Percentiles rank a stretch among this genome's conserved stretches.
phyloP scores from a whole-genome alignment of 2,888 invertebrate genomes.

The Podotricha telesiphe region DNA sequence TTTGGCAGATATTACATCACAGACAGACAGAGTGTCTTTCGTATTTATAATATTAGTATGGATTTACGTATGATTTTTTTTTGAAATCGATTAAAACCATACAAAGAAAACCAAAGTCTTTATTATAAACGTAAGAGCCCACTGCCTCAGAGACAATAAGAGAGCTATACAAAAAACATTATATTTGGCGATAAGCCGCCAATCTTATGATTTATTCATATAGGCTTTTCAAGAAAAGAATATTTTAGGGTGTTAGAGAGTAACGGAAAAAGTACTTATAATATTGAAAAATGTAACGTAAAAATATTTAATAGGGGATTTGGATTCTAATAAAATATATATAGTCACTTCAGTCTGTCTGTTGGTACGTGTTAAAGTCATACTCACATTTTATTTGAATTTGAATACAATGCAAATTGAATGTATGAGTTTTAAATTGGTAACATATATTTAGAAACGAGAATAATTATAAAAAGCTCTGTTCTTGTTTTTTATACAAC shows the following conservation, averaged over 20 bases:
- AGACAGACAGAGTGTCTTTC: too few relatives aligned
- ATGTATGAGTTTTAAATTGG: too few relatives aligned
- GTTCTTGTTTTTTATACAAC: too few relatives aligned
- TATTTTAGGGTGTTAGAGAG: slow-evolving; percentile 9
- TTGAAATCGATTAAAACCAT: too few relatives aligned
- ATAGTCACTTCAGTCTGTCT: not conserved
- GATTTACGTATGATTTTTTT: too few relatives aligned
- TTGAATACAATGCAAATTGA: not conserved
- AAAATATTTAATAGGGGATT: slow-evolving; percentile 7
- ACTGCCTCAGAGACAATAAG: slow-evolving; percentile 21
- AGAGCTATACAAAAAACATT: slow-evolving; percentile 24
- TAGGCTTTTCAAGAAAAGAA: slow-evolving; percentile 20
- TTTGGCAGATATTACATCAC: too few relatives aligned
- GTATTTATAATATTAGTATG: too few relatives aligned
- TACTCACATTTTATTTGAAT: not conserved
- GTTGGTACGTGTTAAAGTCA: too few relatives aligned
- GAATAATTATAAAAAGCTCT: too few relatives aligned
- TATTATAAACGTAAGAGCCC: not conserved
- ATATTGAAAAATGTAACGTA: slow-evolving; percentile 17
- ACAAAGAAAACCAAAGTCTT: not conserved
- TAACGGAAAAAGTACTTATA: slow-evolving; percentile 12
- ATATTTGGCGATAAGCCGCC: slow-evolving; percentile 27
- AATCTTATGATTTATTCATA: slow-evolving; percentile 30
- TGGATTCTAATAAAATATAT: not conserved
- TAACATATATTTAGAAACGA: too few relatives aligned